phyloP scores from a whole-genome alignment of 2,888 invertebrate genomes.

The Drosophila merina region DNA sequence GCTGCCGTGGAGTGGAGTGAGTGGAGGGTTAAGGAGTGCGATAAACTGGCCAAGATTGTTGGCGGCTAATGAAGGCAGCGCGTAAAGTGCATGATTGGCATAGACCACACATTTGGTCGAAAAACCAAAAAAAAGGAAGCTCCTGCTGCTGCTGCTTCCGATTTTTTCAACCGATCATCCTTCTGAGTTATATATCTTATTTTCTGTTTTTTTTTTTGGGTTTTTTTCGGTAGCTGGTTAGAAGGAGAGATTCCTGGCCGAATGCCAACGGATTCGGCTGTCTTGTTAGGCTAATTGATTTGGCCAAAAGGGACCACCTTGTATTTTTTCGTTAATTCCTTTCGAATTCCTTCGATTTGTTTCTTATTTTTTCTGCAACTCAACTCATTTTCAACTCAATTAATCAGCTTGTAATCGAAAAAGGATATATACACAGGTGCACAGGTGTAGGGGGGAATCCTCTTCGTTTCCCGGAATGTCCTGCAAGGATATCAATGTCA shows the following conservation, averaged over 20 bases:
- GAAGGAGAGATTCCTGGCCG: constrained; percentile 11
- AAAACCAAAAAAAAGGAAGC: constrained; percentile 27
- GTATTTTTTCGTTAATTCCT: constrained; percentile 60
- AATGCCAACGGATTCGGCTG: constrained; percentile 52
- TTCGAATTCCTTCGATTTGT: constrained; percentile 34
- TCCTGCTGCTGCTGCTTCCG: constrained; percentile 18
- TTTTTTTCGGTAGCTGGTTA: constrained; percentile 42
- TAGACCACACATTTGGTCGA: constrained; percentile 67
- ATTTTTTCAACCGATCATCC: constrained; percentile 21
- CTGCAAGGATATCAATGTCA: constrained; percentile 45
- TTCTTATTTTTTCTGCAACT: constrained; percentile 28
- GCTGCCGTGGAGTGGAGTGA: not conserved
- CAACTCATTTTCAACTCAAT: constrained; percentile 58
- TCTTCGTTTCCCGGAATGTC: constrained; percentile 26
- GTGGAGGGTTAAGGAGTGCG: constrained; percentile 21
- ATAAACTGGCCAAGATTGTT: constrained; percentile 48
- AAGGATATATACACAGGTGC: constrained; percentile 34
- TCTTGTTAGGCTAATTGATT: constrained; percentile 83
- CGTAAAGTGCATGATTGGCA: constrained; percentile 80
- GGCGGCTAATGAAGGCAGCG: constrained; percentile 70
- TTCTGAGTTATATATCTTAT: constrained; percentile 2
- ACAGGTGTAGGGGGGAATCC: constrained; percentile 62
- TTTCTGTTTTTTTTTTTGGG: not conserved
- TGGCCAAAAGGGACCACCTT: constrained; percentile 64
- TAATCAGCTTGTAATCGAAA: constrained; percentile 60